Conservation (phyloP, 2,113 vertebrate species). For the Alligator sinensis region DNA sequence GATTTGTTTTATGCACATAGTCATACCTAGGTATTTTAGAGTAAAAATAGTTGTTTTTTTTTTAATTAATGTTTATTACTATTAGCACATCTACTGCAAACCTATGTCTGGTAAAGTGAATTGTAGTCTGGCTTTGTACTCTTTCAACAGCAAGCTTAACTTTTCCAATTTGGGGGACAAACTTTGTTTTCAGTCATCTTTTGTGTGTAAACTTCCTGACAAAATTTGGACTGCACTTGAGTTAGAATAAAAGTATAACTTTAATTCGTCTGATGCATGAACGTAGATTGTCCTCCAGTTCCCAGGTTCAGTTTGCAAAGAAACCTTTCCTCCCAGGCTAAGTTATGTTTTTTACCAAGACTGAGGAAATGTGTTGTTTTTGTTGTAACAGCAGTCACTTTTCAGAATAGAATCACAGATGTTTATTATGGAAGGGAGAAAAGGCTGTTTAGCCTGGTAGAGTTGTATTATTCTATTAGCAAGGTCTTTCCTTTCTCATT, state of each 20-base stretch:
- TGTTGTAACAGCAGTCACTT: background rate
- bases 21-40: background rate
- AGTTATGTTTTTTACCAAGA: background rate
- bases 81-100: background rate
- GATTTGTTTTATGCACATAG: background rate
- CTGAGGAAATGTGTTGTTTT: background rate
- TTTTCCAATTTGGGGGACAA: background rate
- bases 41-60: background rate
- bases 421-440: background rate
- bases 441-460: background rate
- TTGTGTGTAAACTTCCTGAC: background rate
- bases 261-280: background rate
- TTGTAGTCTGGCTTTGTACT: background rate
- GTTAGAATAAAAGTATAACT: background rate
- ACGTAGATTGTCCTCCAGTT: background rate
- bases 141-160: background rate
- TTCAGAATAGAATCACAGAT: background rate
- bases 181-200: background rate
- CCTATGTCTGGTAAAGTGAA: background rate
- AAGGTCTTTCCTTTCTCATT: background rate
- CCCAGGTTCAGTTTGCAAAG: background rate
- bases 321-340: background rate
- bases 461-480: background rate
- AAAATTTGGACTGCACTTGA: background rate
- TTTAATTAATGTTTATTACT: background rate